Percentiles rank a stretch among this genome's conserved stretches.
Conservation (phyloP, 2,797 vertebrate species). For the Mus minutoides region DNA sequence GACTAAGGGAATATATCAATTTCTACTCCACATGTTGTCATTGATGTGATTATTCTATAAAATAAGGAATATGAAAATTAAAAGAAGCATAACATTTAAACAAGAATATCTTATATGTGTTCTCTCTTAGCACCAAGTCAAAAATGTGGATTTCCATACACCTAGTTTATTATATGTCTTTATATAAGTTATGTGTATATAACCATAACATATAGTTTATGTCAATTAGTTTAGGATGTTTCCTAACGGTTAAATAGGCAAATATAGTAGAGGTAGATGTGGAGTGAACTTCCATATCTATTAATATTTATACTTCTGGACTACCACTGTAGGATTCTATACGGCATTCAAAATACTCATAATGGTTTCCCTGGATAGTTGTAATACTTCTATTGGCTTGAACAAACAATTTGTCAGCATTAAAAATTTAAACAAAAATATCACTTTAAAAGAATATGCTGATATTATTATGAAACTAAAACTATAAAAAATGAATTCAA, state of each 20-base stretch:
- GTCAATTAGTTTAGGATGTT: neutral
- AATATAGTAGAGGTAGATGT: neutral
- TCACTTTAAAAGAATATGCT: constrained; percentile 15
- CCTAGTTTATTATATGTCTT: neutral
- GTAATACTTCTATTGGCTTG: constrained; percentile 13
- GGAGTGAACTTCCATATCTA: neutral
- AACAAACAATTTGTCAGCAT: constrained; percentile 4
- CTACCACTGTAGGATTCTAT: neutral
- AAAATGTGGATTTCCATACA: neutral
- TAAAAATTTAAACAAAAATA: constrained; percentile 54
- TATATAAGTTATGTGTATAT: neutral
- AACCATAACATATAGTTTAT: neutral
- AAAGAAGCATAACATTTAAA: neutral
- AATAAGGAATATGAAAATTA: neutral
- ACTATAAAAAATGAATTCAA: constrained; percentile 49
- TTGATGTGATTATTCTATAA: neutral
- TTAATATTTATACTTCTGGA: neutral
- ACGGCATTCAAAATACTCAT: neutral
- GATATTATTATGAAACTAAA: constrained; percentile 62
- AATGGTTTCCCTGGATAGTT: neutral
- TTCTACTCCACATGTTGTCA: neutral
- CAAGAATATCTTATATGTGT: neutral
- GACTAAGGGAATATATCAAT: neutral
- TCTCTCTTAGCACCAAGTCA: neutral
- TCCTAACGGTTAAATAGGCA: neutral